A percentile compares a stretch with the other conserved stretches of the same genome.
Conservation (phyloP, 1,140 invertebrate species). For the Pseudachorutes palmiensis region DNA sequence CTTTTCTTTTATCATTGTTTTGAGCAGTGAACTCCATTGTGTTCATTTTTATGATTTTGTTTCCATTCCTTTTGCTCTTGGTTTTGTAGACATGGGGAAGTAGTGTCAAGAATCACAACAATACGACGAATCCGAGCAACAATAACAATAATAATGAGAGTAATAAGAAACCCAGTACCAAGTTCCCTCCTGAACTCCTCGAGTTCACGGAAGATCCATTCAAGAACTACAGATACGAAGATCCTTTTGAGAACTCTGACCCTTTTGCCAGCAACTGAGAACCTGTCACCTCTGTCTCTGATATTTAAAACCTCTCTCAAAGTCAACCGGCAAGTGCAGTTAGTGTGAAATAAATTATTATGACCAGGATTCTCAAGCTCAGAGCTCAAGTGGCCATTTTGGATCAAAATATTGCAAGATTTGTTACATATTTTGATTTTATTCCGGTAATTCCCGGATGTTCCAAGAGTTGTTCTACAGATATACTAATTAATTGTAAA, state of each 20-base stretch:
- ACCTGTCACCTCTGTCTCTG: neutral
- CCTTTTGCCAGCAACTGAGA: constrained; percentile 17
- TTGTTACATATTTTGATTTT: too few relatives aligned
- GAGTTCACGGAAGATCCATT: constrained; percentile 29
- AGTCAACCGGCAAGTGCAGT: neutral
- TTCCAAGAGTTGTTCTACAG: too few relatives aligned
- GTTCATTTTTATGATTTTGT: neutral
- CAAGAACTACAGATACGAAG: constrained; percentile 30
- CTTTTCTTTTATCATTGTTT: neutral
- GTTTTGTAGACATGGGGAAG: constrained; percentile 4
- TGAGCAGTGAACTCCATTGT: constrained; percentile 3
- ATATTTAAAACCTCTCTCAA: neutral
- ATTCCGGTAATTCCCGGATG: too few relatives aligned
- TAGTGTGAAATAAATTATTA: too few relatives aligned
- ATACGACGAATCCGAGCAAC: neutral
- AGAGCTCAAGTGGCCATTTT: too few relatives aligned
- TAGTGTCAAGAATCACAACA: neutral
- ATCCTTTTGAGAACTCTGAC: constrained; percentile 23
- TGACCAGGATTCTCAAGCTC: too few relatives aligned
- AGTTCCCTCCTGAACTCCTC: neutral
- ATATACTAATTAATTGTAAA: too few relatives aligned
- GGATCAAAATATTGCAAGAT: too few relatives aligned
- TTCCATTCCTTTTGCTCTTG: constrained; percentile 4
- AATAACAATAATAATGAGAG: constrained; percentile 5
- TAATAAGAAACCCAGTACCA: neutral